These are phyloP conservation scores for Drosophila rellima DNA, from an alignment of 2,888 invertebrate genomes.

Conservation along the genomic window DNA sequence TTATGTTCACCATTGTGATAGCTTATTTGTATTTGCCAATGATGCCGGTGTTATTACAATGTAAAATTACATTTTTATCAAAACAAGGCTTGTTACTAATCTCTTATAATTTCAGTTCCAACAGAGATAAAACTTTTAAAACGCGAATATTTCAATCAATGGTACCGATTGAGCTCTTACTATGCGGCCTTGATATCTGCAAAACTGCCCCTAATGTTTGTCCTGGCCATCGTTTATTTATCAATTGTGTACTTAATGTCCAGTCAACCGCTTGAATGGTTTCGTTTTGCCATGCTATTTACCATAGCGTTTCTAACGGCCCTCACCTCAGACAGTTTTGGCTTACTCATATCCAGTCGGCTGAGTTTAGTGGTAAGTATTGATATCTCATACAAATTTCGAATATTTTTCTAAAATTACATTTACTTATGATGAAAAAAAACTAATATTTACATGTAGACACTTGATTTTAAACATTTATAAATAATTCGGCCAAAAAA, in stretches of 20 bases:
- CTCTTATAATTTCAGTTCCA: slow-evolving; percentile 88
- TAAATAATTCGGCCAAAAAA: no score
- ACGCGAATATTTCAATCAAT: slow-evolving; percentile 93
- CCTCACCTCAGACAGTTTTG: slow-evolving; percentile 92
- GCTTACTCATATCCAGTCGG: slow-evolving; percentile 90
- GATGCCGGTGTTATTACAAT: slow-evolving; percentile 92
- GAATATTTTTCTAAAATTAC: background rate
- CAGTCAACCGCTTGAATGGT: slow-evolving; percentile 91
- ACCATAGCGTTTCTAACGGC: slow-evolving; percentile 90
- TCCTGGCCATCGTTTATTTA: slow-evolving; percentile 90
- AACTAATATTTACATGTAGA: no score
- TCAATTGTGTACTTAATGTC: slow-evolving; percentile 91
- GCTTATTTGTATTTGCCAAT: slow-evolving; percentile 93
- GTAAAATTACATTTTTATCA: slow-evolving; percentile 87
- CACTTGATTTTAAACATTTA: no score
- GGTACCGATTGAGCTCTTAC: slow-evolving; percentile 93
- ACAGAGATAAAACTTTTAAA: slow-evolving; percentile 91
- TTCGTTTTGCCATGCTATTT: slow-evolving; percentile 90
- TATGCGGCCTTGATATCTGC: slow-evolving; percentile 91
- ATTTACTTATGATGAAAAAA: background rate
- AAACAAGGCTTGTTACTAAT: slow-evolving; percentile 68
- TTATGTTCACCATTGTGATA: slow-evolving; percentile 92
- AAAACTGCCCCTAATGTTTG: slow-evolving; percentile 90
- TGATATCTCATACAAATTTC: background rate
- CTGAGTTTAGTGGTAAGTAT: slow-evolving; percentile 91